Conservation (phyloP, 2,888 invertebrate genomes). For the Pyrrhia umbra region DNA sequence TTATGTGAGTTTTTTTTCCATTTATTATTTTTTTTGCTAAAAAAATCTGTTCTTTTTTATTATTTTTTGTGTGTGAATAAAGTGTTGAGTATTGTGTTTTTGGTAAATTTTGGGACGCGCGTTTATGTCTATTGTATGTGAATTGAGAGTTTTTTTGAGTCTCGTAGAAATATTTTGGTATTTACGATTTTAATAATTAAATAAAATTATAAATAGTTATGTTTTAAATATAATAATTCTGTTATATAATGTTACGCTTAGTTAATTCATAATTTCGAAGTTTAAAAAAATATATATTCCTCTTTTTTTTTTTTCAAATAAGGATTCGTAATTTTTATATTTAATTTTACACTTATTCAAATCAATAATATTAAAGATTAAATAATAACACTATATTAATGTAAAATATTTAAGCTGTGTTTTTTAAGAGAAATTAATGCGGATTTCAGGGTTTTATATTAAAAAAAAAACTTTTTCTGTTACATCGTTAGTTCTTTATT, state of each 20-base stretch:
- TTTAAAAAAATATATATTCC: not conserved
- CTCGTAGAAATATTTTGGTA: not conserved
- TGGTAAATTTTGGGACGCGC: conserved; percentile 24
- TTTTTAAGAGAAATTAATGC: not conserved
- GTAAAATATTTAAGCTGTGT: no score
- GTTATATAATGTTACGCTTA: no score
- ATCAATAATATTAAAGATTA: no score
- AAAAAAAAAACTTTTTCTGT: not conserved
- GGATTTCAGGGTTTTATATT: no score
- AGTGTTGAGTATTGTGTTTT: conserved; percentile 6
- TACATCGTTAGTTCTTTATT: not conserved
- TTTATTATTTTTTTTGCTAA: not conserved
- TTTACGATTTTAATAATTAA: no score
- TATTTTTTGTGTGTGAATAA: not conserved
- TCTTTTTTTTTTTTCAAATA: not conserved
- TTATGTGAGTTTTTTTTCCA: conserved; percentile 58
- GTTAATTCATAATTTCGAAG: not conserved
- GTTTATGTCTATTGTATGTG: conserved; percentile 59
- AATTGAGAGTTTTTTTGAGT: not conserved
- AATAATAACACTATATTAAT: no score
- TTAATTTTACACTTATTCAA: no score
- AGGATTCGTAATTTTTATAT: not conserved
- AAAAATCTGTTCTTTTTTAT: conserved; percentile 9
- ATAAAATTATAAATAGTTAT: no score
- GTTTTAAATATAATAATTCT: no score